Evolutionary conservation across 2,888 invertebrate genomes (phyloP).

Genomic region (Siphlonurus alternatus): DNA sequence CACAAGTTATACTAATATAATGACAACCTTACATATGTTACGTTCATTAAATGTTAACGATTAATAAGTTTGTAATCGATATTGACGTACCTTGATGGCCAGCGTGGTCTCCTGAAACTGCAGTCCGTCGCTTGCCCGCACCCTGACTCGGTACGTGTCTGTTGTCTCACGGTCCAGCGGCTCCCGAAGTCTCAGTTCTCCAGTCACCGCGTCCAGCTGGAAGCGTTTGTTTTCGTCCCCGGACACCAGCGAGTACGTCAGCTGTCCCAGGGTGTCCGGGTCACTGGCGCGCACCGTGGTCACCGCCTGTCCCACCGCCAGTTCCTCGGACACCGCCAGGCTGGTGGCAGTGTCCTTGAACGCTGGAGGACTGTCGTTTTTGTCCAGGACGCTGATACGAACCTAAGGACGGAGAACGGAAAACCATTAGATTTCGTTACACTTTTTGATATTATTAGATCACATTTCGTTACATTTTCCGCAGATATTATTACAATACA

Average conservation of each 20-base stretch:
- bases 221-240: conserved; percentile 27
- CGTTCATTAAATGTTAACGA: no score
- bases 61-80: no score
- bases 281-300: conserved; percentile 64
- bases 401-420: conserved; percentile 47
- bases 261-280: conserved; percentile 65
- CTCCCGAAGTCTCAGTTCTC: conserved; percentile 55
- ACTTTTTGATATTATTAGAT: neutral
- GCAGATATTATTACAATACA: neutral
- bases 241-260: conserved; percentile 55
- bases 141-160: conserved; percentile 56
- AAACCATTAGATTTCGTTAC: neutral
- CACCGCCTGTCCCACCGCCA: conserved; percentile 62
- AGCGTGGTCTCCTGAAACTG: conserved; percentile 67
- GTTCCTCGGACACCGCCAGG: conserved; percentile 68
- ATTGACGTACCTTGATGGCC: conserved; percentile 59
- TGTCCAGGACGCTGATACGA: conserved; percentile 67
- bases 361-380: conserved; percentile 88
- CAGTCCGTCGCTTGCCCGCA: conserved; percentile 77
- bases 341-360: conserved; percentile 57
- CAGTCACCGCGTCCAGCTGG: conserved; percentile 49
- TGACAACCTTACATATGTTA: no score
- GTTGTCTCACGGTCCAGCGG: conserved; percentile 69
- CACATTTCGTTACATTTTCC: neutral
- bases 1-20: no score